These are phyloP conservation scores for Gari tellinella DNA, from an alignment of 2,888 invertebrate species.

Conservation along the genomic window DNA sequence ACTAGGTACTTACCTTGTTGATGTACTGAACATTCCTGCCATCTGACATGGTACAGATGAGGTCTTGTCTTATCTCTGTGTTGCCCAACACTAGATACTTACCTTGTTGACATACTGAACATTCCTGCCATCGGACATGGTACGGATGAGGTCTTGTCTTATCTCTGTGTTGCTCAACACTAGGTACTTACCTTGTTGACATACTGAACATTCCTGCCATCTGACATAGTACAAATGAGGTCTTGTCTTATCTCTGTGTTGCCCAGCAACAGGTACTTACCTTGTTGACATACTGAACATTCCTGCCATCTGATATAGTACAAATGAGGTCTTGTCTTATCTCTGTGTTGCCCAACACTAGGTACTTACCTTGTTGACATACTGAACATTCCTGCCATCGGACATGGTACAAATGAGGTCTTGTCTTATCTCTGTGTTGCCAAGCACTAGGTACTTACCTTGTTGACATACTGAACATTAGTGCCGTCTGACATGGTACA, in stretches of 20 bases:
- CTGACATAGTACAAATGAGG: slow-evolving; percentile 75
- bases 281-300: no score
- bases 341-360: no score
- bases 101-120: no score
- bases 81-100: slow-evolving; percentile 79
- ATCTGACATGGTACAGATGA: slow-evolving; percentile 76
- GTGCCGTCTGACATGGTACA: no score
- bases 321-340: no score
- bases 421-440: slow-evolving; percentile 76
- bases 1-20: slow-evolving; percentile 80
- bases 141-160: no score
- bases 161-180: no score
- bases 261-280: slow-evolving; percentile 78
- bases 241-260: slow-evolving; percentile 78
- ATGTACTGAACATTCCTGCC: slow-evolving; percentile 81
- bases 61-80: slow-evolving; percentile 75
- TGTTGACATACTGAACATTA: no score
- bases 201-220: slow-evolving; percentile 80
- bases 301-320: no score
- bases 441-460: slow-evolving; percentile 78
- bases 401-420: slow-evolving; percentile 79
- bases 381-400: slow-evolving; percentile 80
- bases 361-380: slow-evolving; percentile 79
- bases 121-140: no score
- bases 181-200: slow-evolving; percentile 79